Evolutionary conservation across 2,797 vertebrate species (phyloP).

Genomic region (Ispidina lecontei): DNA sequence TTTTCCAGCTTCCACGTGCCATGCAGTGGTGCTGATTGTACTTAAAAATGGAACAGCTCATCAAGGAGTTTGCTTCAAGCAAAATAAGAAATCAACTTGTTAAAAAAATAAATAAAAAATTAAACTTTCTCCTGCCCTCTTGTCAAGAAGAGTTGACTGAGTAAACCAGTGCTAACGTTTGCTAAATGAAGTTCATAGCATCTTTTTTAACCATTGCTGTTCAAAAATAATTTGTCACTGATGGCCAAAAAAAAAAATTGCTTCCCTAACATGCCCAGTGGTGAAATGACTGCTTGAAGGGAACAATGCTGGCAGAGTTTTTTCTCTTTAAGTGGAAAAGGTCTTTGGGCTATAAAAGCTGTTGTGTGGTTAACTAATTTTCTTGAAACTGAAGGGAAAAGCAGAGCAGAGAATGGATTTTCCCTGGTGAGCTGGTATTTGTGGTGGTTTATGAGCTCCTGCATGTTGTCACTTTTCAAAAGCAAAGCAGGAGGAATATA

Average conservation of each 20-base stretch:
- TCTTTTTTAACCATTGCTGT: neutral
- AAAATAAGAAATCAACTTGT: neutral
- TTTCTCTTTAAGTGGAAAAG: neutral
- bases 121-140: neutral
- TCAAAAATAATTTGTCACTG: neutral
- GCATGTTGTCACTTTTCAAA: neutral
- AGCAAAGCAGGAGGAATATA: neutral
- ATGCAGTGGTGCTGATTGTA: neutral
- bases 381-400: neutral
- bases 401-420: neutral
- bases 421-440: slow-evolving; percentile 48
- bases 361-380: slow-evolving; percentile 40
- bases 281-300: neutral
- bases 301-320: neutral
- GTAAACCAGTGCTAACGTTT: neutral
- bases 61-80: neutral
- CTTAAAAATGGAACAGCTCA: neutral
- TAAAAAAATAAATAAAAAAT: too few species aligned
- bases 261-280: neutral
- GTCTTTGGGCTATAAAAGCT: slow-evolving; percentile 4
- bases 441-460: slow-evolving; percentile 26
- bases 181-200: neutral
- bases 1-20: neutral
- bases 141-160: neutral
- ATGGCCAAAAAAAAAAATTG: neutral